Base-by-base conservation (phyloP, 2,888 invertebrate species). In the Caenorhabditis zanzibari region DNA sequence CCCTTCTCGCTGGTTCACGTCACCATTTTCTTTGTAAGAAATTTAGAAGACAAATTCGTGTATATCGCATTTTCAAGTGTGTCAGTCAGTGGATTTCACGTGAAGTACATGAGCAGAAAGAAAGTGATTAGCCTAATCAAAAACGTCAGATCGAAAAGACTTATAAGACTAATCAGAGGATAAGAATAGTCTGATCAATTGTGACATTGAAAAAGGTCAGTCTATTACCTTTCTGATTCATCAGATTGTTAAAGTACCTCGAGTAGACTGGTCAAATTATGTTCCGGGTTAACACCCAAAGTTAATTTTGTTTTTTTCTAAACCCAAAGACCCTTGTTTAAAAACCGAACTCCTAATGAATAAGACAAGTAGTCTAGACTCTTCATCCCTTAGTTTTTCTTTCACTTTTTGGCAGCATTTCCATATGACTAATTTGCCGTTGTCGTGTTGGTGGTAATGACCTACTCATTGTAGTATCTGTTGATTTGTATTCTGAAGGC, bases 401-500 rank as follows among this genome's bases (percentile, higher is more conserved):
- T 32, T 38, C 19, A 35, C 59, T 28, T 12, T 56, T 56, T 49
- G 10, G 9, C 4, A 22, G 19, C 12, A 32, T 58, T 58, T 26
- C 26, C 24, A 32, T 9, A 32, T 66, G 32, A 32, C 9, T 66
- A 66, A 66, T 66, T 49, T 32, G 47, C 14, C 32, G 22, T 35
- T n/a, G 12, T 7, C 22, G 59, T 58, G 38, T 22, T 16, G 28
- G 47, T n/a, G n/a, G n/a, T n/a, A n/a, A 7, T n/a, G 19, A 58
- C 32, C 32, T 58, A 16, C 19, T 7, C 28, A 32, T 63, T 44
- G 63, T 41, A 41, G 38, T 26, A 26, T 38, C 22, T 38, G 24
- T 28, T 49, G 19, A 69, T 69, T 54, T 69, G 69, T 69, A 69
- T 69, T 54, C 69, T 22, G 28, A 66, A 52, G 14, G 24, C 66